Conservation (phyloP, 2,888 invertebrate species). For the Scelioninae gen. 2 region DNA sequence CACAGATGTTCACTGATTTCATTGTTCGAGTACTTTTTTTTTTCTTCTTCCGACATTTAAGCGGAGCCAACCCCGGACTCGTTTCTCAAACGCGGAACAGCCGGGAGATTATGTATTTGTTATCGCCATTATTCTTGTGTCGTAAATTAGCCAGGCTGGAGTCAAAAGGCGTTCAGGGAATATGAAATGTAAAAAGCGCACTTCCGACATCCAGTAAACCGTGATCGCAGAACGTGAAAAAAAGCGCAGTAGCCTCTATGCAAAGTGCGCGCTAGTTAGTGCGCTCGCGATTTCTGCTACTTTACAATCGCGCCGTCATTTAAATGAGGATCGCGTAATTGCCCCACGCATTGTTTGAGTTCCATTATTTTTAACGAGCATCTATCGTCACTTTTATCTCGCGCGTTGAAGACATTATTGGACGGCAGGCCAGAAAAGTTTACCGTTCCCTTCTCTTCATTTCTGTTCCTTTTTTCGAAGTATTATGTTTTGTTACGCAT, state of each 20-base stretch:
- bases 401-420: slow-evolving; percentile 45
- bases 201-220: slow-evolving; percentile 54
- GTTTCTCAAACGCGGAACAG: slow-evolving; percentile 41
- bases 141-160: slow-evolving; percentile 52
- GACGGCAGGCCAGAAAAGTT: slow-evolving; percentile 14
- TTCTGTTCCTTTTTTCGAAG: slow-evolving; percentile 7
- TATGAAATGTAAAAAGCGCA: slow-evolving; percentile 59
- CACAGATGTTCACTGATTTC: slow-evolving; percentile 55
- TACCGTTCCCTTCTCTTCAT: slow-evolving; percentile 29
- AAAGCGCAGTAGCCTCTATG: slow-evolving; percentile 59
- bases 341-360: slow-evolving; percentile 68
- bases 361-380: slow-evolving; percentile 63
- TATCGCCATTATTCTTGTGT: slow-evolving; percentile 55
- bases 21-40: slow-evolving; percentile 29
- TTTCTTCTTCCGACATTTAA: slow-evolving; percentile 23
- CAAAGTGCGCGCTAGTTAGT: slow-evolving; percentile 58
- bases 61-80: slow-evolving; percentile 15
- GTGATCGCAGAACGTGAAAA: slow-evolving; percentile 54
- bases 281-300: slow-evolving; percentile 43
- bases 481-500: too few relatives aligned
- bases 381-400: slow-evolving; percentile 69
- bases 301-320: slow-evolving; percentile 61
- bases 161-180: slow-evolving; percentile 64
- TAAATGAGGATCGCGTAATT: slow-evolving; percentile 71
- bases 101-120: slow-evolving; percentile 44